Base-by-base conservation (phyloP, 1,140 invertebrate species). In the Lepidurus apus region DNA sequence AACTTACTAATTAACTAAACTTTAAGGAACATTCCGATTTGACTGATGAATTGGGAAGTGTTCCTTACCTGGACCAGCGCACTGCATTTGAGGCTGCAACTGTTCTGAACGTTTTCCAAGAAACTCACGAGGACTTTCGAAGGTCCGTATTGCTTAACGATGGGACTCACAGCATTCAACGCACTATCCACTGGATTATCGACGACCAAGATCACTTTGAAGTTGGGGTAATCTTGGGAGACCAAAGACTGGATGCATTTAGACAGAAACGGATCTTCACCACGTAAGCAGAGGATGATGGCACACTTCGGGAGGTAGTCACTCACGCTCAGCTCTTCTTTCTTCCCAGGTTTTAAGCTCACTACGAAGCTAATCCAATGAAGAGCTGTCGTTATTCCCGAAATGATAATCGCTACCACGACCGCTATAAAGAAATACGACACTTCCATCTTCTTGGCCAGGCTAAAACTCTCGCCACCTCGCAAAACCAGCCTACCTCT, bases 251-350 rank as follows among this genome's bases (percentile, higher is more conserved):
- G 43, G 42, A 77, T 77, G 13, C 43, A 45, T 24, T 42, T 47
- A 1, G 75, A 21, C 24, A 77, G 17, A 47, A 45, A 77, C 10
- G 75, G 75, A 44, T 77, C 75, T 26, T 34, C 43, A 13, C 75
- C 75, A 17, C 75, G 75, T 4, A 77, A 47, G 42, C 75, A 77
- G 34, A 77, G 75, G 44, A 42, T 45, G 75, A 77, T 47, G 17
- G 75, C 75, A 34, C 43, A 43, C 24, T 77, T 77, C 9, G 75
- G 75, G 17, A 77, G 21, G 53, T 65, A 65, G 21, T 65, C 21
- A 65, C 21, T 65, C 53, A 34, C 53, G 53, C 13, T 65, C 53
- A 7, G 53, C 17, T 17, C 53, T 7, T n/a, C 53, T 65, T 65
- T 65, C 7, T 65, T 65, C 17, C 17, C 9, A 1, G 53, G 17